Percentiles rank a stretch among this genome's conserved stretches.
Conservation (phyloP, 2,113 vertebrate species). For the Salvelinus alpinus region DNA sequence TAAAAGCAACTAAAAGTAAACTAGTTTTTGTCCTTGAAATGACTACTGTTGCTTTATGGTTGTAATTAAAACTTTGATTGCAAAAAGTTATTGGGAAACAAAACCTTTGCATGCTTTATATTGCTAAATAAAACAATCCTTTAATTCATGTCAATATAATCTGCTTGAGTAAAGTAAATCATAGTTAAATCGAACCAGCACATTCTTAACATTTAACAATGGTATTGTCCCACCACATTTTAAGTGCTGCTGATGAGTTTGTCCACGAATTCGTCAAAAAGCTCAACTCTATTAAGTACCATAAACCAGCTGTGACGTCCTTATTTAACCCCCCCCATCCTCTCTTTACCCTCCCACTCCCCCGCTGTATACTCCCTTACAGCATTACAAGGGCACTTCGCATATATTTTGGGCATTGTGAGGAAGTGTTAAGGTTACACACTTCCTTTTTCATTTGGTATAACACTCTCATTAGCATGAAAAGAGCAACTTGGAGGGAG, state of each 20-base stretch:
- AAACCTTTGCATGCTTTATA: too few relatives aligned
- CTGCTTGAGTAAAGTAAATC: too few relatives aligned
- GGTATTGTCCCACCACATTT: conserved; percentile 32
- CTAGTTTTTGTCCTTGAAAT: too few relatives aligned
- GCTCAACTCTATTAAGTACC: conserved; percentile 38
- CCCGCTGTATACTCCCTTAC: conserved; percentile 58
- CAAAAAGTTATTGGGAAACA: too few relatives aligned
- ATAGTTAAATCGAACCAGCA: too few relatives aligned
- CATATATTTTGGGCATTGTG: conserved; percentile 76
- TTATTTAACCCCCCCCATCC: neutral
- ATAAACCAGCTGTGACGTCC: conserved; percentile 38
- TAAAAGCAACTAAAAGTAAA: too few relatives aligned
- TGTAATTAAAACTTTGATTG: too few relatives aligned
- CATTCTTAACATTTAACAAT: neutral
- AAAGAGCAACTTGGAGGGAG: conserved; percentile 70
- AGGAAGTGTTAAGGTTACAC: conserved; percentile 76
- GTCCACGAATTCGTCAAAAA: conserved; percentile 50
- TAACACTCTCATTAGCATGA: conserved; percentile 83
- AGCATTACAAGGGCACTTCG: conserved; percentile 71
- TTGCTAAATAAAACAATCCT: too few relatives aligned
- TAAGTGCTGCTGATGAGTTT: conserved; percentile 45
- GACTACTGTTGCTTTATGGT: too few relatives aligned
- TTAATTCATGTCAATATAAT: too few relatives aligned
- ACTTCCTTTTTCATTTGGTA: conserved; percentile 80
- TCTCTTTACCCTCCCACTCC: too few relatives aligned